A percentile compares a stretch with the other conserved stretches of the same genome.
These are phyloP conservation scores for Drosophila planitibia DNA, from an alignment of 2,888 invertebrate species.

Conservation along the genomic window DNA sequence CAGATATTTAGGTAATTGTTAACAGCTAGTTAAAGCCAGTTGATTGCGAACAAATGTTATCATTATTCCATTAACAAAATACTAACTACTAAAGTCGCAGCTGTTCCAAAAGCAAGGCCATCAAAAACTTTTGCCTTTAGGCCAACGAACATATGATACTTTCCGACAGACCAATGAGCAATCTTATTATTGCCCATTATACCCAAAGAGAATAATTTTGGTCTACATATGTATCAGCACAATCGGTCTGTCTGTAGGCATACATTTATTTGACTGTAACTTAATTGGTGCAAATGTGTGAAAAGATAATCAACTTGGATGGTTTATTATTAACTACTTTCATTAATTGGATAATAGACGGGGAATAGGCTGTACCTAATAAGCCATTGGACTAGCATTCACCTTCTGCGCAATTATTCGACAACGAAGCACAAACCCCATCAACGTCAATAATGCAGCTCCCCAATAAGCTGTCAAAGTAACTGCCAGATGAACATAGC, in stretches of 20 bases:
- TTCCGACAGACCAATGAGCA: neutral
- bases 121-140: conserved; percentile 13
- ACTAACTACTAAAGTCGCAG: conserved; percentile 20
- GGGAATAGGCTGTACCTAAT: neutral
- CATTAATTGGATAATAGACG: neutral
- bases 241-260: neutral
- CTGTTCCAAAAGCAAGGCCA: conserved; percentile 17
- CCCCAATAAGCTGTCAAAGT: conserved; percentile 21
- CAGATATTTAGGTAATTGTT: neutral
- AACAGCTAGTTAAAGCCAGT: conserved; percentile 17
- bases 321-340: conserved; percentile 5
- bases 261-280: neutral
- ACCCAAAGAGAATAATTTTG: neutral
- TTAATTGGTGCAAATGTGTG: conserved; percentile 8
- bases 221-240: neutral
- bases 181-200: conserved; percentile 2
- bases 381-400: neutral
- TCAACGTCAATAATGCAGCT: conserved; percentile 28
- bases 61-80: conserved; percentile 22
- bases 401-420: conserved; percentile 37
- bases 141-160: conserved; percentile 10
- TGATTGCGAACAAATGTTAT: conserved; percentile 41
- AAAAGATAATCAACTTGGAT: conserved; percentile 2
- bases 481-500: conserved; percentile 11
- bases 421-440: conserved; percentile 15